Evolutionary conservation across 2,113 vertebrate genomes (phyloP).

Genomic region (Vicugna pacos): DNA sequence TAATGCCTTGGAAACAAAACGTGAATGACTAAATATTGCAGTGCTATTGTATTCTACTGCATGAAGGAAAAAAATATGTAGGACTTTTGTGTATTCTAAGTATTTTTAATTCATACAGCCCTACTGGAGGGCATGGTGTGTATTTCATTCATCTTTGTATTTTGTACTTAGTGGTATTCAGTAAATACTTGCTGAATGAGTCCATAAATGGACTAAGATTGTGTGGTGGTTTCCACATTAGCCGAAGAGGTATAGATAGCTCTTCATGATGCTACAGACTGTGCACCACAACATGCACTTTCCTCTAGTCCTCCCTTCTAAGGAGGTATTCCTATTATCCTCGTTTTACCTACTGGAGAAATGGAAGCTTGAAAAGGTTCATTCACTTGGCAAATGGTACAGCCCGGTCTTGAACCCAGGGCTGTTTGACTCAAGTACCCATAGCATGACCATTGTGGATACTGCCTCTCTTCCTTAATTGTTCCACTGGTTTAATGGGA

Average conservation of each 20-base stretch:
- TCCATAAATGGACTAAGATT: not conserved
- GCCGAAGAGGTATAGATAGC: too few relatives aligned
- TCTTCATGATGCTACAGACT: not conserved
- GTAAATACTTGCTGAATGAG: not conserved
- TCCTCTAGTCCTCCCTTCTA: not conserved
- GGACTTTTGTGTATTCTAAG: not conserved
- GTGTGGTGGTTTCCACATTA: not conserved
- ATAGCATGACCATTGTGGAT: not conserved
- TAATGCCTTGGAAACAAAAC: constrained; percentile 64
- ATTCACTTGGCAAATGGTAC: not conserved
- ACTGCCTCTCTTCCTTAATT: not conserved
- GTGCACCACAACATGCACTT: not conserved
- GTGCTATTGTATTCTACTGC: not conserved
- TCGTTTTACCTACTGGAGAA: not conserved
- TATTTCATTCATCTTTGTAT: constrained; percentile 1
- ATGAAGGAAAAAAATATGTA: not conserved
- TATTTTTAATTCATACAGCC: not conserved
- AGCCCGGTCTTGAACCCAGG: not conserved
- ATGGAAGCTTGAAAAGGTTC: not conserved
- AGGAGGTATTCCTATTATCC: not conserved
- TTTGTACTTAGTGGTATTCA: not conserved
- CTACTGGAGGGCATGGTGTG: not conserved
- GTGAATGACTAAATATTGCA: constrained; percentile 22
- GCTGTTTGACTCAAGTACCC: not conserved
- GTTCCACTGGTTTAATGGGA: not conserved